Percentiles rank a stretch among this genome's conserved stretches.
phyloP scores from a whole-genome alignment of 1,140 invertebrate species.

The Pachyrhynchus sulphureomaculatus region DNA sequence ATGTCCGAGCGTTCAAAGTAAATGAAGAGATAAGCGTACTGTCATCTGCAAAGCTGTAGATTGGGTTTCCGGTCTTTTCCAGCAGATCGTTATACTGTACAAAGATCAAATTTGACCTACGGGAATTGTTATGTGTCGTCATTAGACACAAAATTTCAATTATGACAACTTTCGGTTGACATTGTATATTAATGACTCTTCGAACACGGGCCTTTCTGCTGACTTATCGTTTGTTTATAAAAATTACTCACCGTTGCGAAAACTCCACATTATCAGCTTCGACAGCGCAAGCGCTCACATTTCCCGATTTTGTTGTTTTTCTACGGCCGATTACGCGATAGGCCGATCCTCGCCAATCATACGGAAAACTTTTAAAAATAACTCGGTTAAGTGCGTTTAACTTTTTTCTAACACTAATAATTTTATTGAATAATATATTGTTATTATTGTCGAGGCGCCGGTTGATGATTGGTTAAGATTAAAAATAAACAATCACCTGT shows the following conservation, averaged over 20 bases:
- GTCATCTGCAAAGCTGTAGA: too few relatives aligned
- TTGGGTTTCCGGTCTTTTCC: too few relatives aligned
- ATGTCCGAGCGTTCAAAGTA: too few relatives aligned
- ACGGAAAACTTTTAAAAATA: not conserved
- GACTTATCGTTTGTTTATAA: not conserved
- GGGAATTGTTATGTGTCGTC: too few relatives aligned
- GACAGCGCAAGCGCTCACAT: constrained; percentile 9
- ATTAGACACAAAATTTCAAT: too few relatives aligned
- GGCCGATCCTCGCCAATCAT: constrained; percentile 15
- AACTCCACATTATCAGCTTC: constrained; percentile 4
- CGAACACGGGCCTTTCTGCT: too few relatives aligned
- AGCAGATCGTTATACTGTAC: too few relatives aligned
- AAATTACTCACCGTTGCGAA: not conserved
- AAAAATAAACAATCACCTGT: not conserved
- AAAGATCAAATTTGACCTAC: too few relatives aligned
- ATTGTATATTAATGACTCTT: too few relatives aligned
- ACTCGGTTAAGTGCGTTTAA: not conserved
- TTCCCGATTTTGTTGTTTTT: constrained; percentile 12
- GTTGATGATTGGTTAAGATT: not conserved
- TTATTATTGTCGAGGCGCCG: not conserved
- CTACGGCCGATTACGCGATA: constrained; percentile 9
- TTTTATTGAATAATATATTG: not conserved
- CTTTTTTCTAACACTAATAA: not conserved
- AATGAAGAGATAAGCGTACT: too few relatives aligned
- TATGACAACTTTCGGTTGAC: too few relatives aligned